Percentiles rank a stretch among this genome's conserved stretches.
phyloP scores from a whole-genome alignment of 2,888 invertebrate species.

The Pseudococcus longispinus region DNA sequence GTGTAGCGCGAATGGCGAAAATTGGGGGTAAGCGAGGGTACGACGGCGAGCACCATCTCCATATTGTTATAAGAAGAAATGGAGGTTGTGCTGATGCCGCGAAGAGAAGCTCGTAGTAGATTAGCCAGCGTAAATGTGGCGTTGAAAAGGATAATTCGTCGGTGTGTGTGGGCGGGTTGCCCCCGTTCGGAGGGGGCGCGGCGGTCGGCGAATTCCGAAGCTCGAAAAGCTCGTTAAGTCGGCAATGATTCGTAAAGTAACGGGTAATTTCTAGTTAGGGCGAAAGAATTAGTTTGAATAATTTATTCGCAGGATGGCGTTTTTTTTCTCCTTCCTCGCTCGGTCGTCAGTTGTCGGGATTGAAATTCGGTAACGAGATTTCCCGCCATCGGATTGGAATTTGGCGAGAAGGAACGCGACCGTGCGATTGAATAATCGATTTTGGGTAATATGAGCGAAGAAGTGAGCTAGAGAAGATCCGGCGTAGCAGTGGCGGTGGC shows the following conservation, averaged over 20 bases:
- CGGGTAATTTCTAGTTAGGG: constrained; percentile 4
- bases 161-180: not conserved
- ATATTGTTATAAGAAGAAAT: not conserved
- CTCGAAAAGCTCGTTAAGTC: constrained; percentile 38
- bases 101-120: not conserved
- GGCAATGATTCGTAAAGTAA: constrained; percentile 36
- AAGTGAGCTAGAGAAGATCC: not conserved
- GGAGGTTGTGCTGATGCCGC: not conserved
- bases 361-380: not conserved
- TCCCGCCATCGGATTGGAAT: constrained; percentile 5
- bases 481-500: no score
- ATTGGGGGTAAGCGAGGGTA: not conserved
- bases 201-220: constrained; percentile 8
- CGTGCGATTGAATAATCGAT: constrained; percentile 23
- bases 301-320: constrained; percentile 19
- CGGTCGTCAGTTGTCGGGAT: not conserved
- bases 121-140: constrained; percentile 11
- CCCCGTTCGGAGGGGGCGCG: not conserved
- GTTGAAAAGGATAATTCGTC: constrained; percentile 6
- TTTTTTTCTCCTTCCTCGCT: not conserved
- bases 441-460: not conserved
- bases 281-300: constrained; percentile 20
- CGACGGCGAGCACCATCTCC: not conserved
- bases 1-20: not conserved
- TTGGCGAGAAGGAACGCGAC: not conserved